Evolutionary conservation across 2,888 invertebrate genomes (phyloP).

Genomic region (Drosophila mimetica): DNA sequence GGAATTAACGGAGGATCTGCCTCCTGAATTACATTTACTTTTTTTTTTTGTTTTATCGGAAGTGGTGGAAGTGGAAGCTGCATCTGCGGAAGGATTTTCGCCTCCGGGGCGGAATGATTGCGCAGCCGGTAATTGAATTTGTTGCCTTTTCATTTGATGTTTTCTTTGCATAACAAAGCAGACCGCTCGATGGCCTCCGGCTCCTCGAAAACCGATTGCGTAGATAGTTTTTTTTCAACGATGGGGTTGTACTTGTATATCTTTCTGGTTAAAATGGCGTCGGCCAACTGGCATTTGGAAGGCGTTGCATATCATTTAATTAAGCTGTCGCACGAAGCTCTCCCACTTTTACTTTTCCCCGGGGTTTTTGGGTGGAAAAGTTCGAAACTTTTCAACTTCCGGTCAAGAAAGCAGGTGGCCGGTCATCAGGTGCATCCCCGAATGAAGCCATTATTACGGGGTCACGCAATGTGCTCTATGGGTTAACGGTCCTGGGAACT

Average conservation of each 20-base stretch:
- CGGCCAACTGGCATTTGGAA: conserved; percentile 46
- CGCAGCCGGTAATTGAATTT: conserved; percentile 71
- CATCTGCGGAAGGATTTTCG: conserved; percentile 37
- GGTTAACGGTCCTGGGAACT: conserved; percentile 61
- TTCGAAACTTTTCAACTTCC: conserved; percentile 82
- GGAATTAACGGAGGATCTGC: conserved; percentile 1
- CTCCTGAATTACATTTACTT: too few species aligned
- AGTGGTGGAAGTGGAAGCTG: conserved; percentile 47
- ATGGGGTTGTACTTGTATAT: conserved; percentile 7
- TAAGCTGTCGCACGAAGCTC: conserved; percentile 65
- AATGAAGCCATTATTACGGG: conserved; percentile 68
- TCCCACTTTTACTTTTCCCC: conserved; percentile 1
- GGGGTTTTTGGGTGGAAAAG: conserved; percentile 49
- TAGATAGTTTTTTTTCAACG: conserved; percentile 45
- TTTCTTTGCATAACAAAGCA: conserved; percentile 67
- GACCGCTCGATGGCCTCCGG: conserved; percentile 50
- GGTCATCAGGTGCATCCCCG: conserved; percentile 73
- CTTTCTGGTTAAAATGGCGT: conserved; percentile 48
- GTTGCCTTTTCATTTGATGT: conserved; percentile 69
- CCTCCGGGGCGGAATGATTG: conserved; percentile 51
- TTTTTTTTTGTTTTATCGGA: conserved; percentile 27
- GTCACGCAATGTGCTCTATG: conserved; percentile 61
- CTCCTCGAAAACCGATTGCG: conserved; percentile 43
- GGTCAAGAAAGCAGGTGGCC: conserved; percentile 79
- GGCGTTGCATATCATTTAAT: conserved; percentile 56